Evolutionary conservation across 2,113 vertebrate genomes (phyloP).

Genomic region (Rhizomys pruinosus): DNA sequence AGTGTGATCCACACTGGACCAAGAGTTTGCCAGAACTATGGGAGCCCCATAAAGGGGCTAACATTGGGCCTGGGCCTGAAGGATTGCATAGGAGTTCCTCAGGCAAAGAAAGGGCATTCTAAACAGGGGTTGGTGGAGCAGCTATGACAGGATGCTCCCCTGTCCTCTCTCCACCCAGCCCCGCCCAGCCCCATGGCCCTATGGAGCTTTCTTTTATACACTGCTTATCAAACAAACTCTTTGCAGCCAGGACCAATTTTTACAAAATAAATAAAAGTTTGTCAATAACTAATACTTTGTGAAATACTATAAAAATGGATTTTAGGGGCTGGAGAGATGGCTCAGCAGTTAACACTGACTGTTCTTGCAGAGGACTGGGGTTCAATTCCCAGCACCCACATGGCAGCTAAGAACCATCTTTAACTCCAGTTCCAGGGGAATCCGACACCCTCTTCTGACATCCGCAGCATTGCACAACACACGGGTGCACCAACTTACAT

Average conservation of each 20-base stretch:
- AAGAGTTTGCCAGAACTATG: neutral
- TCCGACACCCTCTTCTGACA: no score
- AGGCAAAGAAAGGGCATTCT: neutral
- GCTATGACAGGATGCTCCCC: neutral
- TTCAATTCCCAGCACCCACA: no score
- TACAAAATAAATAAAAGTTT: neutral
- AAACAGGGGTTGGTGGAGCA: neutral
- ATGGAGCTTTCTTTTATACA: neutral
- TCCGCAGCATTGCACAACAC: no score
- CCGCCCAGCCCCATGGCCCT: neutral
- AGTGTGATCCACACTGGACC: neutral
- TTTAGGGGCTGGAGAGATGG: neutral
- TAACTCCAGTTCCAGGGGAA: no score
- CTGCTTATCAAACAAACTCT: no score
- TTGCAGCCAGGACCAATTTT: neutral
- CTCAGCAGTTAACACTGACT: no score
- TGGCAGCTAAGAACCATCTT: no score
- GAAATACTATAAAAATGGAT: slow-evolving; percentile 25
- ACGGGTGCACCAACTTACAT: no score
- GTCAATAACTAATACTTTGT: neutral
- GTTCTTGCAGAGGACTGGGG: no score
- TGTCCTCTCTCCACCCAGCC: neutral
- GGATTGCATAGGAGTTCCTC: slow-evolving; percentile 19
- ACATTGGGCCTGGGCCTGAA: neutral
- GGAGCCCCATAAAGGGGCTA: neutral